These are phyloP conservation scores for Macquaria australasica DNA, from an alignment of 2,113 vertebrate genomes.

Conservation along the genomic window DNA sequence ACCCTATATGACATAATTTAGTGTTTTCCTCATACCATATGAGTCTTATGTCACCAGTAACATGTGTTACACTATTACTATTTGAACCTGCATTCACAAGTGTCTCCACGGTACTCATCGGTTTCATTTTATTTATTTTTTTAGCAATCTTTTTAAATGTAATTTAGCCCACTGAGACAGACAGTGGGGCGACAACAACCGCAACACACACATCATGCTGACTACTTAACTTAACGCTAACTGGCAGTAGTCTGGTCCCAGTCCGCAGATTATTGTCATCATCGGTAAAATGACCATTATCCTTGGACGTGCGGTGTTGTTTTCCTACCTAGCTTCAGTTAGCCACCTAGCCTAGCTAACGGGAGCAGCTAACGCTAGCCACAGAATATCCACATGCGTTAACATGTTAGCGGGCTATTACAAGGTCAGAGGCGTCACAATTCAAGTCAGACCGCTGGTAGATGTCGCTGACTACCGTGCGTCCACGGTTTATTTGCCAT, in stretches of 20 bases:
- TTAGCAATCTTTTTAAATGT: background rate
- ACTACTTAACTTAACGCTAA: background rate
- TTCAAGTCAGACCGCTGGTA: background rate
- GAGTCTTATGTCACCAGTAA: background rate
- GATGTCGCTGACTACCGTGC: background rate
- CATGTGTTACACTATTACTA: background rate
- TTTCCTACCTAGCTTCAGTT: background rate
- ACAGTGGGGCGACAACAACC: background rate
- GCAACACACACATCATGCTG: background rate
- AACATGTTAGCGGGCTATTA: constrained; percentile 20
- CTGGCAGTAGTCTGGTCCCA: too few relatives aligned
- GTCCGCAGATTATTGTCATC: background rate
- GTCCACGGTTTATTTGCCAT: background rate
- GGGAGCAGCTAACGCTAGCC: constrained; percentile 21
- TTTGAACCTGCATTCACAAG: background rate
- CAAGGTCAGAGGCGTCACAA: constrained; percentile 30
- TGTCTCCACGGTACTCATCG: background rate
- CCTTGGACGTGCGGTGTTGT: background rate
- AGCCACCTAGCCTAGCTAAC: constrained; percentile 26
- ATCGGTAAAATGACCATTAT: background rate
- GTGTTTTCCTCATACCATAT: background rate
- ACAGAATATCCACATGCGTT: background rate
- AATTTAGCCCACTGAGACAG: background rate
- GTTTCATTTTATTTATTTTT: background rate
- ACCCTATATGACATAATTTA: background rate